Conservation (phyloP, 2,888 invertebrate genomes). For the Aphidius colemani region DNA sequence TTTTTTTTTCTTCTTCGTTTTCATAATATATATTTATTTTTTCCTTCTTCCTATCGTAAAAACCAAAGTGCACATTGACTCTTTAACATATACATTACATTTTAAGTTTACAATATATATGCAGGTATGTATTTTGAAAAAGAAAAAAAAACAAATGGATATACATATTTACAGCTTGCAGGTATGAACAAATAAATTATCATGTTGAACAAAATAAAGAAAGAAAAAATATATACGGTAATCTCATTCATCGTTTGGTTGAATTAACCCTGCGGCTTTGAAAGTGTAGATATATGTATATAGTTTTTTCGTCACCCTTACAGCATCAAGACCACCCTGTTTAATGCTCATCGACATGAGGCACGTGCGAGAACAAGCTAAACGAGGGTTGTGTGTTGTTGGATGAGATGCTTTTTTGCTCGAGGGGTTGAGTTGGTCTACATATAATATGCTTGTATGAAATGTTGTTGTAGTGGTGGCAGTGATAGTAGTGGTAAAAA, state of each 20-base stretch:
- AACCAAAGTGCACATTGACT: neutral
- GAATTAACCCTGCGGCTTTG: constrained; percentile 1
- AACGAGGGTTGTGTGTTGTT: neutral
- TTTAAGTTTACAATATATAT: too few relatives aligned
- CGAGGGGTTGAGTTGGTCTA: too few relatives aligned
- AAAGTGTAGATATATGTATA: neutral
- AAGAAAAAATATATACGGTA: too few relatives aligned
- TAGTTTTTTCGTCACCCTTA: neutral
- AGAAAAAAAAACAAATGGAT: too few relatives aligned
- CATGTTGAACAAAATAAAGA: constrained; percentile 9
- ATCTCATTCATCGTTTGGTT: neutral
- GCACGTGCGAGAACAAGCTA: neutral
- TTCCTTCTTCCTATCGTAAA: constrained; percentile 1
- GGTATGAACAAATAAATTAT: constrained; percentile 18
- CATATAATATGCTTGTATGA: neutral
- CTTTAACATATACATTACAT: neutral
- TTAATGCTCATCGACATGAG: neutral
- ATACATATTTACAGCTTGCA: constrained; percentile 3
- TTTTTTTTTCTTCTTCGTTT: too few relatives aligned
- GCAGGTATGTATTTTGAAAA: too few relatives aligned
- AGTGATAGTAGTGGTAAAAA: neutral
- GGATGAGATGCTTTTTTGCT: too few relatives aligned
- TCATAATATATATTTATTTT: too few relatives aligned
- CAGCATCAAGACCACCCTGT: neutral
- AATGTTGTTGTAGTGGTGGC: too few relatives aligned